Evolutionary conservation across 2,888 invertebrate species (phyloP).

Genomic region (Argynnis bischoffii): DNA sequence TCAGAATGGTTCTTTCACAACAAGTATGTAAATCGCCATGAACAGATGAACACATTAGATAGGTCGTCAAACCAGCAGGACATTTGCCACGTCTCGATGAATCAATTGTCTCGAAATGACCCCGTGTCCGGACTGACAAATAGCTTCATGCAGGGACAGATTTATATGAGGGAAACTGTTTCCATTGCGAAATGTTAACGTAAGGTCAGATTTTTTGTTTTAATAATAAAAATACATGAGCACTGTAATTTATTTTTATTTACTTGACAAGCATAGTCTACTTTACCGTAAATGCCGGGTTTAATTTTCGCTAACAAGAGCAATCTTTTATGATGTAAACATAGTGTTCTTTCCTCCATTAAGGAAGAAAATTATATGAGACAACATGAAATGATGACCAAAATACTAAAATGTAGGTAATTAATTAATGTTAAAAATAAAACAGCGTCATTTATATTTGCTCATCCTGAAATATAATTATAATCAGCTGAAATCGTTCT

Average conservation of each 20-base stretch:
- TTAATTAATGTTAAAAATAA: no score
- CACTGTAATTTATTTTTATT: neutral
- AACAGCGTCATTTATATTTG: no score
- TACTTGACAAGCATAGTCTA: neutral
- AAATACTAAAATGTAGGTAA: no score
- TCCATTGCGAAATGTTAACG: constrained; percentile 23
- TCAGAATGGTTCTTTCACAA: neutral
- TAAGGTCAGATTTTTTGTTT: neutral
- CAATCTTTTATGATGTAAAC: no score
- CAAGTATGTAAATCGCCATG: constrained; percentile 8
- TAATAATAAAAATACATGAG: neutral
- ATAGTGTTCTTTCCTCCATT: neutral
- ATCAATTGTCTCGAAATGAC: constrained; percentile 73
- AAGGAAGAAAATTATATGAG: no score
- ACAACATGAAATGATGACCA: no score
- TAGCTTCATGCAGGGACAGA: constrained; percentile 41
- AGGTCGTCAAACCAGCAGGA: constrained; percentile 43
- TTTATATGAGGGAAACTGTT: constrained; percentile 33
- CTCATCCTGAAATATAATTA: no score
- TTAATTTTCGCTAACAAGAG: no score
- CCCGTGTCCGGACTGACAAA: constrained; percentile 55
- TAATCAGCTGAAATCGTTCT: no score
- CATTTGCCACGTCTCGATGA: constrained; percentile 71
- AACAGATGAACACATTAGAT: constrained; percentile 28
- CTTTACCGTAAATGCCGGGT: neutral